Evolutionary conservation across 2,888 invertebrate genomes (phyloP).

Genomic region (Morpho helenor): DNA sequence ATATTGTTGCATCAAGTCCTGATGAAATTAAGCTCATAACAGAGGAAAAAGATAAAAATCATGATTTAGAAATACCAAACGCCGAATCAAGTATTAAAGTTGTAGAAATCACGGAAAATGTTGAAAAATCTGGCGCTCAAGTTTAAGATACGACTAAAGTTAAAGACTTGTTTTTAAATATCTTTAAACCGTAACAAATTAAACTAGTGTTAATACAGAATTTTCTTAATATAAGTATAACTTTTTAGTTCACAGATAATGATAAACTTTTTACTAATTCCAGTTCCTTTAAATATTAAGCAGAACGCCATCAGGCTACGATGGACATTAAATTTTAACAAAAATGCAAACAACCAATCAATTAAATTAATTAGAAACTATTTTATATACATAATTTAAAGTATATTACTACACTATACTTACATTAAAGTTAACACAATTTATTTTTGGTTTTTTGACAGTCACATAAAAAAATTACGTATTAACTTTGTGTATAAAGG

Average conservation of each 20-base stretch:
- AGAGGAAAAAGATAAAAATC: neutral
- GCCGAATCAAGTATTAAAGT: neutral
- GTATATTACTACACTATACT: too few relatives aligned
- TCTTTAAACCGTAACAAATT: too few relatives aligned
- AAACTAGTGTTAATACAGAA: too few relatives aligned
- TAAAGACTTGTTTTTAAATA: too few relatives aligned
- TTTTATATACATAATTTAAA: too few relatives aligned
- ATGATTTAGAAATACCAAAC: constrained; percentile 7
- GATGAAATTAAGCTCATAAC: neutral
- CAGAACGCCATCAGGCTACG: neutral
- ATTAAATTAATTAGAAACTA: too few relatives aligned
- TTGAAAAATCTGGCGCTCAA: constrained; percentile 2
- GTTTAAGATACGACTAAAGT: neutral
- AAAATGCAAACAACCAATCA: neutral
- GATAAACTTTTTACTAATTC: neutral
- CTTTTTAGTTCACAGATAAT: too few relatives aligned
- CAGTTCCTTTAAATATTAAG: neutral
- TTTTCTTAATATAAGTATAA: too few relatives aligned
- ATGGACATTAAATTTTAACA: neutral
- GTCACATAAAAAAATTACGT: too few relatives aligned
- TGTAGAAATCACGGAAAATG: neutral
- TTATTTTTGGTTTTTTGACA: too few relatives aligned
- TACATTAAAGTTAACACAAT: too few relatives aligned
- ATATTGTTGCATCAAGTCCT: neutral
- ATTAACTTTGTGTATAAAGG: too few relatives aligned